Evolutionary conservation across 2,797 vertebrate genomes (phyloP).

Genomic region (Cercopithecus hamlyni): DNA sequence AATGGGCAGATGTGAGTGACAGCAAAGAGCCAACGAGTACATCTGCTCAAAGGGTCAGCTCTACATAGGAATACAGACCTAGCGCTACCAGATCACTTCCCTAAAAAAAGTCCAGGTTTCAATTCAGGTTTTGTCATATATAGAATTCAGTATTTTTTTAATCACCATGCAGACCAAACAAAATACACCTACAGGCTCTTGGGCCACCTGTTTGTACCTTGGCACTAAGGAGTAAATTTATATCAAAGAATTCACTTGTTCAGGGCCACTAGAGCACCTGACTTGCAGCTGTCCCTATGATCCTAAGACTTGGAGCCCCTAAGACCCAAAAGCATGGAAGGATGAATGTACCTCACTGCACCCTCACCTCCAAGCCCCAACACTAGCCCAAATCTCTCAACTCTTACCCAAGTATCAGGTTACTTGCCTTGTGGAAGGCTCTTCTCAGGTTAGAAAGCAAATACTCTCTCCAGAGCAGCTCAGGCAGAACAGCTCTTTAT

Average conservation of each 20-base stretch:
- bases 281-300: background rate
- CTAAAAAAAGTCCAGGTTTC: background rate
- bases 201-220: background rate
- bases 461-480: background rate
- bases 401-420: background rate
- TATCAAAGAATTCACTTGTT: background rate
- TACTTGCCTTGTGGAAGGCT: background rate
- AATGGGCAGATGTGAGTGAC: background rate
- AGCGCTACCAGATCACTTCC: no score
- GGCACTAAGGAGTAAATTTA: background rate
- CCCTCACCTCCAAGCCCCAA: background rate
- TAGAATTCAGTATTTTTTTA: background rate
- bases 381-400: background rate
- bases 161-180: background rate
- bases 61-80: background rate
- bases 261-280: background rate
- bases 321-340: background rate
- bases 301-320: background rate
- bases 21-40: background rate
- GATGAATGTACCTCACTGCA: background rate
- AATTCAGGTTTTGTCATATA: background rate
- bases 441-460: background rate
- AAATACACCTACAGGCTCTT: background rate
- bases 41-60: accelerated
- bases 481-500: no score